A percentile compares a stretch with the other conserved stretches of the same genome.
Conservation (phyloP, 2,113 vertebrate genomes). For the Platanista minor region DNA sequence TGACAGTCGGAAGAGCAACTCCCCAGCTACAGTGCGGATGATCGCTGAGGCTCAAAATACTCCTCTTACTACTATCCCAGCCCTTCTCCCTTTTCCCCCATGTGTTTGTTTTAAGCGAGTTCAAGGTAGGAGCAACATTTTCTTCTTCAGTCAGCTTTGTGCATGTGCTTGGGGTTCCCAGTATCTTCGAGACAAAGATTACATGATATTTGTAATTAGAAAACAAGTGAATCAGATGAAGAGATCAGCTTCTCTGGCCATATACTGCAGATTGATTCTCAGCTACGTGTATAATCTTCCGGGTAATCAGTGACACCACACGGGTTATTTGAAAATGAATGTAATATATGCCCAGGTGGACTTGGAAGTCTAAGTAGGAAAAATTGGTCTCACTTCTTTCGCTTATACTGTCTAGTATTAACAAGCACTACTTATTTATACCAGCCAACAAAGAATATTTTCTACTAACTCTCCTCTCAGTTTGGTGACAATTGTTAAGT, state of each 20-base stretch:
- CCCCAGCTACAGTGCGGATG: not conserved
- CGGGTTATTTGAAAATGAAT: not conserved
- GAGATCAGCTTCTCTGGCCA: not conserved
- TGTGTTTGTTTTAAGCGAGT: not conserved
- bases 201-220: not conserved
- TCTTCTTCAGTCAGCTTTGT: not conserved
- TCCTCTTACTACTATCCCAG: not conserved
- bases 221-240: not conserved
- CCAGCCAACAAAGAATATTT: not conserved
- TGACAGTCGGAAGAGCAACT: not conserved
- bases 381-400: not conserved
- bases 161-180: not conserved
- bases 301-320: not conserved
- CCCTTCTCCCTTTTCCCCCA: not conserved
- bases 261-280: not conserved
- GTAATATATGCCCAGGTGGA: not conserved
- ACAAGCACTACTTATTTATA: not conserved
- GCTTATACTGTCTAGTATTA: not conserved
- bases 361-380: not conserved
- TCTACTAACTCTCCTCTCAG: not conserved
- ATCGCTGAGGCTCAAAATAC: not conserved
- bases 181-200: not conserved
- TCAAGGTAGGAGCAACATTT: not conserved
- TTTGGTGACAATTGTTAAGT: not conserved
- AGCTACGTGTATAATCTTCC: not conserved